phyloP scores from a whole-genome alignment of 2,888 invertebrate species.

The Xestoiulus laeticollis region DNA sequence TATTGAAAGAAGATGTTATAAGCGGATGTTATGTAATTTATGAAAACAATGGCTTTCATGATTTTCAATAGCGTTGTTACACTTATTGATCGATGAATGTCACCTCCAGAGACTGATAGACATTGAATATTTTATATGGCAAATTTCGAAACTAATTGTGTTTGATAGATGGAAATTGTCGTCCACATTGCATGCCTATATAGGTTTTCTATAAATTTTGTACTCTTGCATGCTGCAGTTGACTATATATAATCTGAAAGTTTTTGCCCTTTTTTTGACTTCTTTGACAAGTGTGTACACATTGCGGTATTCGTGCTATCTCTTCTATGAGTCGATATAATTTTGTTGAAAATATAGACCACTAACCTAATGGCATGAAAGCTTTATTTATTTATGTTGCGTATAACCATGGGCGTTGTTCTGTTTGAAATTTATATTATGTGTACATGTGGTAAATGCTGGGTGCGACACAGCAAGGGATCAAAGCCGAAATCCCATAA shows the following conservation, averaged over 20 bases:
- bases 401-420: constrained; percentile 19
- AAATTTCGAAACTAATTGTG: not conserved
- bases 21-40: no score
- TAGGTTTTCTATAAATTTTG: not conserved
- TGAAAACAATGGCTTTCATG: no score
- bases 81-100: not conserved
- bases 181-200: not conserved
- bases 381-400: constrained; percentile 21
- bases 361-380: not conserved
- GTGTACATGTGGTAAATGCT: not conserved
- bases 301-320: not conserved
- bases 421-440: constrained; percentile 3
- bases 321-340: not conserved
- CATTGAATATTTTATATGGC: not conserved
- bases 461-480: not conserved
- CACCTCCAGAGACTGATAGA: not conserved
- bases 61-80: no score
- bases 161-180: not conserved
- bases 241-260: no score
- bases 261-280: not conserved
- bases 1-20: no score
- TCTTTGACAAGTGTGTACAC: not conserved
- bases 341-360: not conserved
- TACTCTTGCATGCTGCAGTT: no score
- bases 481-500: not conserved